Evolutionary conservation across 2,797 vertebrate species (phyloP), one percentile per base, ranked within the genome.

Genomic region (Spinus pinus): DNA sequence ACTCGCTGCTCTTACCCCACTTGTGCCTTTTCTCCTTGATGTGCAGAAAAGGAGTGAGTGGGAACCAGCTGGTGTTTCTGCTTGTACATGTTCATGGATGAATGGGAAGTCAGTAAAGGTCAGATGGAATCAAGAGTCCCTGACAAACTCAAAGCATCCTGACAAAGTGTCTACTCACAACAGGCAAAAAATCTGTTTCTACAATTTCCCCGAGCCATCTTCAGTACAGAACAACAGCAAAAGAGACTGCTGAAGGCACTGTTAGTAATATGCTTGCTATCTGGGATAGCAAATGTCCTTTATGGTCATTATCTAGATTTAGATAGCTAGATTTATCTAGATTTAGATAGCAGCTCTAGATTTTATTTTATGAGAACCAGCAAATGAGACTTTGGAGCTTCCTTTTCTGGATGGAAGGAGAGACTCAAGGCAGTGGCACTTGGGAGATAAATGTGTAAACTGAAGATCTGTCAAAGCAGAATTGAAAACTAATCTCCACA

Each of bases 401-500:
- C 54, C 58, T 86, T 24, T 62, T 91, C 53, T 66, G 69, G 50
- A 47, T 77, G 60, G 62, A 88, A 81, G n/a, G 47, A 70, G 20
- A 60, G 54, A 62, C 11, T 72, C 44, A 42, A 0, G 16, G 37
- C 41, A 49, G 41, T 75, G 72, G 70, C 73, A 60, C 77, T 51
- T 91, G 81, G 25, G 58, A 88, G 86, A 89, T 47, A 72, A 86
- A 75, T 54, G 21, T 31, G 65, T 49, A 90, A 91, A 22, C 23
- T 2, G 13, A 93, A 94, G 69, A 41, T 81, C 72, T 91, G 44
- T 22, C 58, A 50, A 69, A 91, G 54, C n/a, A 75, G 47, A 90
- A 47, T n/a, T 86, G 54, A 83, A 96, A 93, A 89, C 37, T 82
- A 46, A 90, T 75, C 65, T 93, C 58, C 62, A 91, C 62, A 91